Conservation (phyloP, 2,797 vertebrate species). For the Chloroceryle amazona region DNA sequence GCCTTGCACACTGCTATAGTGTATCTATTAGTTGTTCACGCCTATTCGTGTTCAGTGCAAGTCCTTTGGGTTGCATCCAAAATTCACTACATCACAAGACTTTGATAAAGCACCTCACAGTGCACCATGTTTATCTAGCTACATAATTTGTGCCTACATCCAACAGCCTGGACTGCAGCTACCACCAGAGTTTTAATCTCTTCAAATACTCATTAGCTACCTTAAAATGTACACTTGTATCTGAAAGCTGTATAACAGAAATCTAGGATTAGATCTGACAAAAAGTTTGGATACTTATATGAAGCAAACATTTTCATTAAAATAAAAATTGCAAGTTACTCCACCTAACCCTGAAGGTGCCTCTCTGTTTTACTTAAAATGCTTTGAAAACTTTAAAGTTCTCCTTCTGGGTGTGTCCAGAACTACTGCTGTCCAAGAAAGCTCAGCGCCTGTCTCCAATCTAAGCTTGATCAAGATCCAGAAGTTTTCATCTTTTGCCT, state of each 20-base stretch:
- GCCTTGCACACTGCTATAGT: not conserved
- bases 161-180: not conserved
- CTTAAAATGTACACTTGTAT: not conserved
- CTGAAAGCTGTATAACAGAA: not conserved
- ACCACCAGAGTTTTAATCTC: not conserved
- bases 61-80: constrained; percentile 14
- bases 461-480: not conserved
- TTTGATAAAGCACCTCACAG: not conserved
- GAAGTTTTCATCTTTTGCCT: not conserved
- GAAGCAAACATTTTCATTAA: not conserved
- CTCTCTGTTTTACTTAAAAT: not conserved
- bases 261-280: not conserved
- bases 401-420: constrained; percentile 8
- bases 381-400: constrained; percentile 8
- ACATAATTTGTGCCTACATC: not conserved
- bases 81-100: not conserved
- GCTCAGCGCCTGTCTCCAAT: not conserved
- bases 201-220: not conserved
- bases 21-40: not conserved
- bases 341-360: constrained; percentile 40
- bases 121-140: not conserved
- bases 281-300: not conserved
- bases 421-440: not conserved
- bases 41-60: not conserved
- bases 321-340: not conserved